A percentile compares a stretch with the other conserved stretches of the same genome.
Conservation (phyloP, 2,113 vertebrate species). For the Nestor notabilis region DNA sequence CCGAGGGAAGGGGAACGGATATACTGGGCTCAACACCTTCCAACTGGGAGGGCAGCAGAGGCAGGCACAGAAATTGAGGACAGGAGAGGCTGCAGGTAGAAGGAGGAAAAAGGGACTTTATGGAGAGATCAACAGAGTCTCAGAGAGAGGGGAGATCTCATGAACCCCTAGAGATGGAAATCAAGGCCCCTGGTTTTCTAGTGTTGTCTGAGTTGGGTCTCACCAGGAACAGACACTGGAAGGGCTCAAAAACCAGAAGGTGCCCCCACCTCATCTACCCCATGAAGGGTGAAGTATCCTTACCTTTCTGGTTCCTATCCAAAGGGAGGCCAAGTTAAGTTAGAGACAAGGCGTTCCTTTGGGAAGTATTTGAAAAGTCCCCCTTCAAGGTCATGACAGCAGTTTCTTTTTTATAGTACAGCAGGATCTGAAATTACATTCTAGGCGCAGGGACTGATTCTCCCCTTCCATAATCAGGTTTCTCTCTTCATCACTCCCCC, state of each 20-base stretch:
- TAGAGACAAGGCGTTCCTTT: neutral
- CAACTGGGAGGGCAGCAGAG: neutral
- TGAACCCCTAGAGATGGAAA: neutral
- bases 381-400: neutral
- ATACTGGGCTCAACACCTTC: rapidly evolving
- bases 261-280: neutral
- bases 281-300: neutral
- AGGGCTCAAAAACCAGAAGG: neutral
- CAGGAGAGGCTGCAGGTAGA: neutral
- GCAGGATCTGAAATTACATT: neutral
- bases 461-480: neutral
- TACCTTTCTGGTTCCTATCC: neutral
- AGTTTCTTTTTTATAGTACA: neutral
- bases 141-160: neutral
- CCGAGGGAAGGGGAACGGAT: neutral
- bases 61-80: neutral
- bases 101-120: neutral
- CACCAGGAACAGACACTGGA: neutral
- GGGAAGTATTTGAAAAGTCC: neutral
- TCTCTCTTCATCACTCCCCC: neutral
- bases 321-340: neutral
- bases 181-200: neutral
- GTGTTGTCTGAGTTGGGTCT: neutral
- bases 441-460: neutral
- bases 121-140: neutral